Base-by-base conservation (phyloP, 1,140 invertebrate species). In the Phthorimaea operculella region DNA sequence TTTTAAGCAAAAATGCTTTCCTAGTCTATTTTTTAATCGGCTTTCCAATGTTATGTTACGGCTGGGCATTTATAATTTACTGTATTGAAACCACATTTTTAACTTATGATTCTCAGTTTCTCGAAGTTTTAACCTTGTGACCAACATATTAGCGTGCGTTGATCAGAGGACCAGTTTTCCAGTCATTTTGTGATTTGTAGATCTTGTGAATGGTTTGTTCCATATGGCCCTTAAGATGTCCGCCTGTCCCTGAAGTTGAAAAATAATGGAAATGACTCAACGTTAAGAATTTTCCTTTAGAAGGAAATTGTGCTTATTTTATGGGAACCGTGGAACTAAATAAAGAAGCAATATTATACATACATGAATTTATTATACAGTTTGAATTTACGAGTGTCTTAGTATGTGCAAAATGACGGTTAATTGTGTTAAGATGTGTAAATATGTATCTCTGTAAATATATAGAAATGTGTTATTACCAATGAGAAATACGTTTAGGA, bases 401-500 rank as follows among this genome's bases (percentile, higher is more conserved):
- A 58, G 54, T 64, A 47, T 58, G 48, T 60, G 56, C 59, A 62
- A 71, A 70, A 65, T 73, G 70, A 61, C 66, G 65, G 62, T 63
- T 51, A 66, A 66, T 66, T 56, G 55, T 61, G 52, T 58, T 58
- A 50, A 52, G 18, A 44, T 68, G 57, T 80, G 76, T 83, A 83
- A 74, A 80, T 80, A 28, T 28, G 21, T 28, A 83, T 51, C 53
- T 64, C 54, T 83, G 76, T 76, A 79, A 55, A 78, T 78, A 79
- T 67, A 75, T 66, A 59, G 63, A 64, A 68, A 71, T 73, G 67
- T 70, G 66, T 67, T 65, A 75, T 72, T 77, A 76, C 75, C 72
- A 79, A 76, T 81, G 75, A 74, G 58, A 55, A 55, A 66, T 69
- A 66, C 68, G 58, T 69, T 58, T 74, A 71, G 64, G 65, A 68